These are phyloP conservation scores for Tragelaphus buxtoni DNA, from an alignment of 2,113 vertebrate species.

Conservation along the genomic window DNA sequence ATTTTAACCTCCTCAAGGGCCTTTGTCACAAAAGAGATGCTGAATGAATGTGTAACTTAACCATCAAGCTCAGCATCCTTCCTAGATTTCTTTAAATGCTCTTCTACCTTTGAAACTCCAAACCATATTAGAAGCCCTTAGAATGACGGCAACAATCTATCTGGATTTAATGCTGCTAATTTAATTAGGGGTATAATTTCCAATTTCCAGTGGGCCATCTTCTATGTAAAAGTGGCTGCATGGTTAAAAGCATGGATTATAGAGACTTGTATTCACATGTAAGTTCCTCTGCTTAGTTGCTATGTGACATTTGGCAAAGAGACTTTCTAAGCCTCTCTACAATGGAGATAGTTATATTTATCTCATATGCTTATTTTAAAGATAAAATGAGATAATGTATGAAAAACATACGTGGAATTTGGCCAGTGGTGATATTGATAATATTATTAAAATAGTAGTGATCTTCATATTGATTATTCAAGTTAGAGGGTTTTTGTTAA, in stretches of 20 bases:
- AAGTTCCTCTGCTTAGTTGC: not conserved
- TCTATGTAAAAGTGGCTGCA: not conserved
- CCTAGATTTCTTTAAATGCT: not conserved
- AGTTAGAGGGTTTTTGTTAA: not conserved
- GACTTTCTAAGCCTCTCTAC: not conserved
- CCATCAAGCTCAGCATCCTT: not conserved
- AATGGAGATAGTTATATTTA: not conserved
- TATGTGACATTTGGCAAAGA: not conserved
- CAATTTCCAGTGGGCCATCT: not conserved
- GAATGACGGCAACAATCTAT: not conserved
- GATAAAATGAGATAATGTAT: not conserved
- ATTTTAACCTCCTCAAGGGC: not conserved
- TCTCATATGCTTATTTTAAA: constrained; percentile 10
- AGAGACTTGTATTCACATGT: not conserved
- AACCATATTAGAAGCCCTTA: not conserved
- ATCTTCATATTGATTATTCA: constrained; percentile 13
- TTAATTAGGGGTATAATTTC: not conserved
- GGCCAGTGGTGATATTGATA: not conserved
- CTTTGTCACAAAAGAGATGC: not conserved
- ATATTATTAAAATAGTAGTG: not conserved
- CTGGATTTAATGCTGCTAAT: constrained; percentile 1
- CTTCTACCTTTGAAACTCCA: not conserved
- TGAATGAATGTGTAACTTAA: not conserved
- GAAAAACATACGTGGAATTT: not conserved
- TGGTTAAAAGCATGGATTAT: not conserved